Conservation (phyloP, 2,797 vertebrate species). For the Onychomys torridus region DNA sequence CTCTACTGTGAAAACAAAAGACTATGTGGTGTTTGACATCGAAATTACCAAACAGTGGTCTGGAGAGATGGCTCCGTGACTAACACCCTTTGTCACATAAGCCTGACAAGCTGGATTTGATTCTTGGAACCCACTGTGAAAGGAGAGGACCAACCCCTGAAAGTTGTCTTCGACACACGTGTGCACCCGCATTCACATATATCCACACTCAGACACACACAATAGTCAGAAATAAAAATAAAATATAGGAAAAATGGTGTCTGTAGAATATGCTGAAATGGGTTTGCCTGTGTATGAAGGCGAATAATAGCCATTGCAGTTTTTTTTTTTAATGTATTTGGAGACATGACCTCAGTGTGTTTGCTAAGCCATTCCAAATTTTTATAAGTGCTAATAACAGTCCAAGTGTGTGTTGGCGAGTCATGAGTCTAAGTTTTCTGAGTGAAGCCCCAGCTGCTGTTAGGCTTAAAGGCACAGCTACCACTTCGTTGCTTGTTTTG, state of each 20-base stretch:
- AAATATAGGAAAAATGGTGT: neutral
- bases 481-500: neutral
- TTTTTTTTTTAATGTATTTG: neutral
- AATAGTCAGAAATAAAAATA: neutral
- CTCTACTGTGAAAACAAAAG: too few relatives aligned
- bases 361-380: neutral
- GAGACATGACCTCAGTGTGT: neutral
- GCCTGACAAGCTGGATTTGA: neutral
- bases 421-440: neutral
- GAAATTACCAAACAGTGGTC: neutral
- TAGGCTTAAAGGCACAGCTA: neutral
- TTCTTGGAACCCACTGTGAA: neutral
- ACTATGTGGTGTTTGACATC: too few relatives aligned
- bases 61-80: neutral
- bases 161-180: neutral
- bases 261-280: neutral
- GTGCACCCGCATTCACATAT: neutral
- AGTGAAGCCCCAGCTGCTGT: neutral
- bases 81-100: neutral
- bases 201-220: neutral
- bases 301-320: neutral
- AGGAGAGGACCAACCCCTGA: neutral
- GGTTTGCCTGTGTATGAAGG: neutral
- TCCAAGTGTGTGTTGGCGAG: conserved; percentile 5
- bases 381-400: neutral